Evolutionary conservation across 2,113 vertebrate genomes (phyloP).

Genomic region (Alligator sinensis): DNA sequence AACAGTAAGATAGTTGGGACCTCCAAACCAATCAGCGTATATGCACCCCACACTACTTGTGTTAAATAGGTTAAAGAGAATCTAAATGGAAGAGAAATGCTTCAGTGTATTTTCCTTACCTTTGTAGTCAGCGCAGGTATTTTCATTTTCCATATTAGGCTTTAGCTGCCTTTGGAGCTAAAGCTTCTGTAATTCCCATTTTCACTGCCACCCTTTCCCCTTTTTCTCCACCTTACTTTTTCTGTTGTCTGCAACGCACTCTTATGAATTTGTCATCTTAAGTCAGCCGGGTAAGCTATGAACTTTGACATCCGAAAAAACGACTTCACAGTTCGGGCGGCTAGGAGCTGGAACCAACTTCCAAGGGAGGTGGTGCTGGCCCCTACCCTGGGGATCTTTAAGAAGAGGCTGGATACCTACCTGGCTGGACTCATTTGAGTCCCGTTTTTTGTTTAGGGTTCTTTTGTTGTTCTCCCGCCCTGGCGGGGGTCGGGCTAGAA

Average conservation of each 20-base stretch:
- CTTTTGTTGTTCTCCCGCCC: no score
- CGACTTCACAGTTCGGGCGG: no score
- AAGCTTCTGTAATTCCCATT: slow-evolving; percentile 73
- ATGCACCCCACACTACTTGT: neutral
- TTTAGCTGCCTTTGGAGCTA: slow-evolving; percentile 37
- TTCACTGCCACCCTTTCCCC: slow-evolving; percentile 29
- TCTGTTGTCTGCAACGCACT: slow-evolving; percentile 66
- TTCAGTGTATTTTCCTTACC: neutral
- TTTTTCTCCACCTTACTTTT: neutral
- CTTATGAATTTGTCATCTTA: neutral
- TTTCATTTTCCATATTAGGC: slow-evolving; percentile 72
- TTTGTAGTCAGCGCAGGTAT: slow-evolving; percentile 70
- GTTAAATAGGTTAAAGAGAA: slow-evolving; percentile 56
- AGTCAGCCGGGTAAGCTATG: neutral
- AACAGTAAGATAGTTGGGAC: neutral
- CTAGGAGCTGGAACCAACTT: no score
- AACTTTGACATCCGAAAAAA: no score
- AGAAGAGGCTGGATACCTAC: no score
- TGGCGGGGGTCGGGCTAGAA: no score
- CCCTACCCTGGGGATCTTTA: no score
- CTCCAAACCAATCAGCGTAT: slow-evolving; percentile 12
- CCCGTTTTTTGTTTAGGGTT: no score
- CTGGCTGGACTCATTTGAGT: slow-evolving; percentile 74
- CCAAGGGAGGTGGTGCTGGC: no score
- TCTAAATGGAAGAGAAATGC: slow-evolving; percentile 22